Conservation (phyloP, 2,888 invertebrate genomes). For the Nowickia ferox region DNA sequence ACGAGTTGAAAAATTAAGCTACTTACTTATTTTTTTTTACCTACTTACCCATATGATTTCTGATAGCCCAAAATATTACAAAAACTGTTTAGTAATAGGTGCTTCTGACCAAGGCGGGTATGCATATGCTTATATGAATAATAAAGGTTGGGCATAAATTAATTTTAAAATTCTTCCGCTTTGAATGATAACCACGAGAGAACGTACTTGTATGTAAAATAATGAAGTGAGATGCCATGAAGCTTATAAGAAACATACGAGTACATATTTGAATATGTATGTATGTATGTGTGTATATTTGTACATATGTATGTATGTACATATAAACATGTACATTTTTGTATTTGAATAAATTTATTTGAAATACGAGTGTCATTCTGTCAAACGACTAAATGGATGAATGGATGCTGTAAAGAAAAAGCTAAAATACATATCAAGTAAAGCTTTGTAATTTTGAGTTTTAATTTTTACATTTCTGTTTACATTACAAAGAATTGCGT, state of each 20-base stretch:
- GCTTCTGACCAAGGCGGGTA: no score
- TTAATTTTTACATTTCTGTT: not conserved
- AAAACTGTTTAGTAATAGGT: no score
- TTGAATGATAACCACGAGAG: not conserved
- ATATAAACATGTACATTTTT: not conserved
- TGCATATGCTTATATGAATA: not conserved
- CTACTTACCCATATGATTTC: no score
- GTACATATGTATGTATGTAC: no score
- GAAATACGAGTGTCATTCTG: constrained; percentile 49
- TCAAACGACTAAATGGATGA: constrained; percentile 41
- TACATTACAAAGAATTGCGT: not conserved
- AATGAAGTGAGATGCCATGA: not conserved
- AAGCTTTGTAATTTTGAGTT: not conserved
- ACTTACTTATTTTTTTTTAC: no score
- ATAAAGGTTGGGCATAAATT: no score
- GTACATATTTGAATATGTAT: no score
- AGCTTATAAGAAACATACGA: not conserved
- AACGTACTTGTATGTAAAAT: not conserved
- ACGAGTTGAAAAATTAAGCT: no score
- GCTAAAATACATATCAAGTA: constrained; percentile 13
- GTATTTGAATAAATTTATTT: constrained; percentile 45
- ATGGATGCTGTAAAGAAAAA: constrained; percentile 33
- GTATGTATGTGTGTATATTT: no score
- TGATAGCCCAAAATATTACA: no score
- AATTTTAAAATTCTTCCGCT: no score